These are phyloP conservation scores for Bombus pyrosoma DNA, from an alignment of 1,140 invertebrate genomes.

Conservation along the genomic window DNA sequence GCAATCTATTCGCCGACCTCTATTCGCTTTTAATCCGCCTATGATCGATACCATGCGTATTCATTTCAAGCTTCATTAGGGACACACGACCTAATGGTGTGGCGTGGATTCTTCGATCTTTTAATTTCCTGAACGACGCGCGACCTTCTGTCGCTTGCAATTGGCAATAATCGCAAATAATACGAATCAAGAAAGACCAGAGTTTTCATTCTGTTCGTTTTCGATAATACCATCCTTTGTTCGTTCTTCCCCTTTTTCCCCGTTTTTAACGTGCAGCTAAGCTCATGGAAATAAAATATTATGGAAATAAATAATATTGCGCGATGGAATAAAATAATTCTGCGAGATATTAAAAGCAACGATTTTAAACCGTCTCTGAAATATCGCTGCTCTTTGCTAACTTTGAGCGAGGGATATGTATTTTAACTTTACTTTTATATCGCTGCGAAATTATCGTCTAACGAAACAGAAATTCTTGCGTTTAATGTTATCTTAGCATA, in stretches of 20 bases:
- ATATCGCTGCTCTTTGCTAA: neutral
- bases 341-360: no score
- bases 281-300: no score
- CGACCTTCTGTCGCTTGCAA: neutral
- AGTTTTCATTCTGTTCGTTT: neutral
- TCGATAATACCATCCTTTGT: neutral
- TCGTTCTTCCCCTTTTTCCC: neutral
- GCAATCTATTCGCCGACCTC: slow-evolving; percentile 21
- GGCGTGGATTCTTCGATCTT: slow-evolving; percentile 13
- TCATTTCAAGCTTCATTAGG: slow-evolving; percentile 47
- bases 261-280: no score
- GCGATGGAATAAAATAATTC: no score
- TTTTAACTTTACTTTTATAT: neutral
- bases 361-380: no score
- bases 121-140: neutral
- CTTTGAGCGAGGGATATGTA: neutral
- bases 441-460: no score
- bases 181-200: neutral
- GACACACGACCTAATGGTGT: neutral
- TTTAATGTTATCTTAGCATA: no score
- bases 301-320: no score
- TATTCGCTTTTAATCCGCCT: slow-evolving; percentile 10
- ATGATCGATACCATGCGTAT: slow-evolving; percentile 43
- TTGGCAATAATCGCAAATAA: slow-evolving; percentile 14
- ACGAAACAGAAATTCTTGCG: no score